Percentiles rank a stretch among this genome's conserved stretches.
Evolutionary conservation across 2,888 invertebrate species (phyloP).

Genomic region (Dicranocentrus wangi): DNA sequence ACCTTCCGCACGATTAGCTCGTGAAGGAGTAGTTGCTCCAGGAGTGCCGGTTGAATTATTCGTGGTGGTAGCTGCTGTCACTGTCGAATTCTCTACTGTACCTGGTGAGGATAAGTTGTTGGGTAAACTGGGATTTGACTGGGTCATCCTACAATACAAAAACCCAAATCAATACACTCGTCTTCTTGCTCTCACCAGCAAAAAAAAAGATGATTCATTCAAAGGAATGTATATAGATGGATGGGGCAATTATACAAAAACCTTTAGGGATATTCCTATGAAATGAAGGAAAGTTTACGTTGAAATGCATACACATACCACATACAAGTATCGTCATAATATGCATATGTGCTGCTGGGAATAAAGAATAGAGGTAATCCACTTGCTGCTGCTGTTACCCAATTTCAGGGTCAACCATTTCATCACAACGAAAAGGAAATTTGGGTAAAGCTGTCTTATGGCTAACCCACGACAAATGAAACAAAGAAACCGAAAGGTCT

Average conservation of each 20-base stretch:
- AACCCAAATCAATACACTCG: slow-evolving; percentile 15
- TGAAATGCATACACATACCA: no score
- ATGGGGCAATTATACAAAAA: no score
- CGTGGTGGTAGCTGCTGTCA: slow-evolving; percentile 44
- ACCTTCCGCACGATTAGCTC: slow-evolving; percentile 62
- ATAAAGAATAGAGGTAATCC: no score
- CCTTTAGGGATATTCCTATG: background rate
- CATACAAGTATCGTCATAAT: no score
- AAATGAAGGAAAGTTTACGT: no score
- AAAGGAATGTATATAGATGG: background rate
- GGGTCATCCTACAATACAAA: slow-evolving; percentile 58
- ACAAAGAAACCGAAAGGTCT: no score
- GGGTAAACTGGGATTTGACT: slow-evolving; percentile 48
- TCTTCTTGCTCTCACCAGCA: background rate
- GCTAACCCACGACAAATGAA: no score
- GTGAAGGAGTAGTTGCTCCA: slow-evolving; percentile 28
- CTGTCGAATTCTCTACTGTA: slow-evolving; percentile 16
- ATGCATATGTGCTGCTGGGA: no score
- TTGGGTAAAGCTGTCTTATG: no score
- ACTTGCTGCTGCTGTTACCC: no score
- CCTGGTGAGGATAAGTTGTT: slow-evolving; percentile 24
- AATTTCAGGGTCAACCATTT: no score
- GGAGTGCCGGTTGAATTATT: slow-evolving; percentile 7
- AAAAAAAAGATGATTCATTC: background rate
- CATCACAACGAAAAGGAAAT: no score